A percentile compares a stretch with the other conserved stretches of the same genome.
Evolutionary conservation across 2,888 invertebrate genomes (phyloP).

Genomic region (Napeogenes sylphis): DNA sequence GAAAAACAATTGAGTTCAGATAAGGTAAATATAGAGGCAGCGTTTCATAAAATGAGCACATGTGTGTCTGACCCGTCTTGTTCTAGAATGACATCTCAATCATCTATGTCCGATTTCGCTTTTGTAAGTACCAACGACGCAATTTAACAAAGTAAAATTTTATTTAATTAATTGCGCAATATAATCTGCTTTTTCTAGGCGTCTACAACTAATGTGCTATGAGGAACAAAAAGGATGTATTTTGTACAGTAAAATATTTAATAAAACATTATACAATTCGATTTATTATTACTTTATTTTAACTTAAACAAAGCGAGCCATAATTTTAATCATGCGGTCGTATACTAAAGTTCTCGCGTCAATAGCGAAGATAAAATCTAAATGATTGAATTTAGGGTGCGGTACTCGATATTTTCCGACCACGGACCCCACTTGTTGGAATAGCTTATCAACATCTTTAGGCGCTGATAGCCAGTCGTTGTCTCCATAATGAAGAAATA

Average conservation of each 20-base stretch:
- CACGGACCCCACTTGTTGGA: conserved; percentile 56
- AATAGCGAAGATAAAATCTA: conserved; percentile 78
- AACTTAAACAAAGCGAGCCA: conserved; percentile 54
- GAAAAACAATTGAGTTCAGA: conserved; percentile 34
- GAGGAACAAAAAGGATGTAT: conserved; percentile 10
- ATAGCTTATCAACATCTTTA: conserved; percentile 61
- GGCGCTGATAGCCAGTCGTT: conserved; percentile 73
- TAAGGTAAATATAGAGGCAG: conserved; percentile 49
- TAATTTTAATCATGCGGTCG: conserved; percentile 65
- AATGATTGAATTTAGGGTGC: conserved; percentile 70
- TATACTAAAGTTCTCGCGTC: conserved; percentile 79
- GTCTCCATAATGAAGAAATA: conserved; percentile 72
- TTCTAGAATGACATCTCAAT: conserved; percentile 39
- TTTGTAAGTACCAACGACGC: conserved; percentile 39
- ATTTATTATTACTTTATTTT: conserved; percentile 9
- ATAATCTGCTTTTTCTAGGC: conserved; percentile 2
- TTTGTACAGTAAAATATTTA: conserved; percentile 25
- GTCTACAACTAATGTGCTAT: conserved; percentile 27
- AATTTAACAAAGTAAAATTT: background rate
- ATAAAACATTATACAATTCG: conserved; percentile 19
- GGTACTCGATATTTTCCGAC: conserved; percentile 71
- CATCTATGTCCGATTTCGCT: conserved; percentile 36
- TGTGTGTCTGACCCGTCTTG: conserved; percentile 44
- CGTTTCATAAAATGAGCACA: conserved; percentile 42
- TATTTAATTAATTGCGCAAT: background rate